Base-by-base conservation (phyloP, 1,140 invertebrate species). In the Platorchestia sp. region DNA sequence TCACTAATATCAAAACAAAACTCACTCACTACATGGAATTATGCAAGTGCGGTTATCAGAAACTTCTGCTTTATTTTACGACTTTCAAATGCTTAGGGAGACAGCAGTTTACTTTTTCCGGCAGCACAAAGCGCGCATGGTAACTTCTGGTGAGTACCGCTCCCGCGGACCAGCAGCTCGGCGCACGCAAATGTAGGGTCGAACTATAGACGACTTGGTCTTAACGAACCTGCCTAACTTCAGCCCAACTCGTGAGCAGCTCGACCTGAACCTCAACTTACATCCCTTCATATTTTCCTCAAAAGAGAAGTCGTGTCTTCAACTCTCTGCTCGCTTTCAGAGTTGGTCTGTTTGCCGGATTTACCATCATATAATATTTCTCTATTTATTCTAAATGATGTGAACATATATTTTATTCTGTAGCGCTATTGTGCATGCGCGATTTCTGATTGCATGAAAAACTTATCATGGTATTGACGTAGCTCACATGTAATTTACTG, bases 211-310 rank as follows among this genome's bases (percentile, higher is more conserved):
- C 59, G 59, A 75, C 59, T 75, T 75, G 14, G 59, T 75, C 59
- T 75, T 75, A 75, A 75, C 59, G 59, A 75, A 75, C 59, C 59
- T 75, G 59, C 59, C 59, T 75, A 75, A 75, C 59, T 75, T 75
- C 59, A 36, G 59, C 27, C 59, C 59, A 75, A 75, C 59, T 75
- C 14, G 59, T 27, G 59, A 75, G 59, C 14, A 19, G 59, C 10
- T 75, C 59, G 59, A 75, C 27, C 59, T 75, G 1, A 75, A 75
- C 59, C 59, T 75, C 1, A 75, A 75, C 59, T 75, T 75, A 36
- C 59, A 22, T 14, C 59, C 59, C 59, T 75, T 75, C 59, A 75
- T 75, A 75, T 75, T 75, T 75, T 36, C 27, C 59, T 75, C 59
- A 75, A 75, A 75, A 75, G 59, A 75, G 59, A 75, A 36, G 59